phyloP scores from a whole-genome alignment of 2,113 vertebrate genomes.

The Eublepharis macularius region DNA sequence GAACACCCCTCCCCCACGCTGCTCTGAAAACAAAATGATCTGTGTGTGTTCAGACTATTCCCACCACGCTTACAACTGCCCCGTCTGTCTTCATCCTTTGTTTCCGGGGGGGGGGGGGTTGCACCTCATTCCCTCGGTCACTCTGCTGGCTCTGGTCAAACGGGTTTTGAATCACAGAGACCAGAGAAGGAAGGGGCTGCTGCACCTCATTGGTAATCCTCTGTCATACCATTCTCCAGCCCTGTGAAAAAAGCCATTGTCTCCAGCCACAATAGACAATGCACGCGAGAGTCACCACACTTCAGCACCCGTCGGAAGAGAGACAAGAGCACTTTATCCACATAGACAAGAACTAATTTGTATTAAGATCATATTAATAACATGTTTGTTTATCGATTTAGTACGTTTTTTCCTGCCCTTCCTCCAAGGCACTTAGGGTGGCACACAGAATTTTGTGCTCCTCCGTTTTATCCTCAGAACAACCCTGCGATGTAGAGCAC shows the following conservation, averaged over 20 bases:
- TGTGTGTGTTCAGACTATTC: not conserved
- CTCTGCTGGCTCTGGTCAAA: not conserved
- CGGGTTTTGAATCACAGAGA: not conserved
- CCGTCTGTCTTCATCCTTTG: not conserved
- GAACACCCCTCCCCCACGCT: not conserved
- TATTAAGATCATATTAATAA: not conserved
- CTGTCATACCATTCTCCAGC: not conserved
- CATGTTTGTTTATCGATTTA: not conserved
- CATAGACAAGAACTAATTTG: not conserved
- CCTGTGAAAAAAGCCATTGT: constrained; percentile 2
- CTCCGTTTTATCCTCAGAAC: too few species aligned
- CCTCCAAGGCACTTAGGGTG: too few species aligned
- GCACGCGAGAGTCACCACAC: not conserved
- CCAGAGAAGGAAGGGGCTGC: not conserved
- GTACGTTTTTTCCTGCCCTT: not conserved
- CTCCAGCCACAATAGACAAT: not conserved
- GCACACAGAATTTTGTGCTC: too few species aligned
- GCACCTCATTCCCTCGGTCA: not conserved
- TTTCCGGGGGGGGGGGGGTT: not conserved
- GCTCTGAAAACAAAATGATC: not conserved
- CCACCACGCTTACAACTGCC: not conserved
- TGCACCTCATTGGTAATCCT: not conserved
- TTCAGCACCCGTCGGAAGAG: not conserved
- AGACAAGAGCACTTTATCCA: not conserved
- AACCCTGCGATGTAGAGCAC: too few species aligned